A percentile compares a stretch with the other conserved stretches of the same genome.
Evolutionary conservation across 2,113 vertebrate genomes (phyloP).

Genomic region (Amazona guildingii): DNA sequence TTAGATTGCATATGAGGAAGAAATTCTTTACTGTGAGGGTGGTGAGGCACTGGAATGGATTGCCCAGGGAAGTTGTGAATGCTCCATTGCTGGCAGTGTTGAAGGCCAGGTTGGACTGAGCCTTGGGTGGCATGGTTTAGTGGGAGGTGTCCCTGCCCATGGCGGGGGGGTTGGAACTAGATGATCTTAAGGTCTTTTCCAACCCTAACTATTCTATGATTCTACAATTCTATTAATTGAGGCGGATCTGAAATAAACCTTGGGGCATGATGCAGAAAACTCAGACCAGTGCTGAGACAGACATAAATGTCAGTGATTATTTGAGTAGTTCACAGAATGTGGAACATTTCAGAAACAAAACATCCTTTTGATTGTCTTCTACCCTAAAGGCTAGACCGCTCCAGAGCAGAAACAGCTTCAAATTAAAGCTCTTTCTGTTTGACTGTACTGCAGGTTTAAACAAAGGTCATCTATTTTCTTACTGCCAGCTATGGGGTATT

Average conservation of each 20-base stretch:
- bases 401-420: neutral
- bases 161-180: too few relatives aligned
- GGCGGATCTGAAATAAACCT: neutral
- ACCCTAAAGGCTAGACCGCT: neutral
- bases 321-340: neutral
- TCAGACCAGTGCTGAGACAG: neutral
- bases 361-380: neutral
- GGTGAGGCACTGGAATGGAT: too few relatives aligned
- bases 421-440: neutral
- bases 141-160: too few relatives aligned
- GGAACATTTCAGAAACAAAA: neutral
- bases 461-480: neutral
- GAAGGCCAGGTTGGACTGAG: too few relatives aligned
- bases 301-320: neutral
- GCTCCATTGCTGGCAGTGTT: too few relatives aligned
- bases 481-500: neutral
- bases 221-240: neutral
- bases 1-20: too few relatives aligned
- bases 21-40: too few relatives aligned
- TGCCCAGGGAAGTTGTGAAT: too few relatives aligned
- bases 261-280: neutral
- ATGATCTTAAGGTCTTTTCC: too few relatives aligned
- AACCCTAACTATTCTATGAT: too few relatives aligned
- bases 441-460: neutral
- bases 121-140: too few relatives aligned